Conservation (phyloP, 2,888 invertebrate species). For the Linyphia triangularis region DNA sequence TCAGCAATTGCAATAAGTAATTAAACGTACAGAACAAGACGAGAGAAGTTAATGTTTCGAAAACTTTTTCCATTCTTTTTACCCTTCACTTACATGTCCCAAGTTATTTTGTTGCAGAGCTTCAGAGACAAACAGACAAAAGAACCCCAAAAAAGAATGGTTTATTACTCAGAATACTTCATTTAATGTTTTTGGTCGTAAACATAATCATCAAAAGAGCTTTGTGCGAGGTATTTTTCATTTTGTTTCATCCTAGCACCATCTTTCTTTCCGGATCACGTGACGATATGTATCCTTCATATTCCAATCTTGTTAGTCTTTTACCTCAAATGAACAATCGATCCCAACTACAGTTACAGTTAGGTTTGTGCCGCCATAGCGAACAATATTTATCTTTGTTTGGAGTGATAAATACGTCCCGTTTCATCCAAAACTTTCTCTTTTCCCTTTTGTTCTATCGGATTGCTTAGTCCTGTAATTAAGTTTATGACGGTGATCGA, state of each 20-base stretch:
- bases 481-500: slow-evolving; percentile 42
- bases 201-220: slow-evolving; percentile 53
- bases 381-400: slow-evolving; percentile 37
- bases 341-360: background rate
- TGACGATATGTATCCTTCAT: slow-evolving; percentile 33
- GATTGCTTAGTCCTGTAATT: slow-evolving; percentile 10
- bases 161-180: slow-evolving; percentile 42
- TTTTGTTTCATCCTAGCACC: slow-evolving; percentile 6
- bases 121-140: slow-evolving; percentile 5
- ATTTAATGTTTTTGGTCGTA: slow-evolving; percentile 41
- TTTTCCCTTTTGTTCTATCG: slow-evolving; percentile 21
- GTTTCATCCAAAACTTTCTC: background rate
- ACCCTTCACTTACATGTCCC: background rate
- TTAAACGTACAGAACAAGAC: background rate
- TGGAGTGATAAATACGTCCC: slow-evolving; percentile 22
- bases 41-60: background rate
- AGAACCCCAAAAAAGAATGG: slow-evolving; percentile 30
- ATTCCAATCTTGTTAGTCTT: slow-evolving; percentile 52
- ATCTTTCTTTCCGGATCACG: slow-evolving; percentile 12
- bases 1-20: background rate
- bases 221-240: slow-evolving; percentile 45
- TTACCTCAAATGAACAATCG: slow-evolving; percentile 40
- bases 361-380: background rate
- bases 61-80: background rate
- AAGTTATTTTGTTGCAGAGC: background rate